Conservation (phyloP, 1,140 invertebrate species). For the Pseudobourletiella spinata region DNA sequence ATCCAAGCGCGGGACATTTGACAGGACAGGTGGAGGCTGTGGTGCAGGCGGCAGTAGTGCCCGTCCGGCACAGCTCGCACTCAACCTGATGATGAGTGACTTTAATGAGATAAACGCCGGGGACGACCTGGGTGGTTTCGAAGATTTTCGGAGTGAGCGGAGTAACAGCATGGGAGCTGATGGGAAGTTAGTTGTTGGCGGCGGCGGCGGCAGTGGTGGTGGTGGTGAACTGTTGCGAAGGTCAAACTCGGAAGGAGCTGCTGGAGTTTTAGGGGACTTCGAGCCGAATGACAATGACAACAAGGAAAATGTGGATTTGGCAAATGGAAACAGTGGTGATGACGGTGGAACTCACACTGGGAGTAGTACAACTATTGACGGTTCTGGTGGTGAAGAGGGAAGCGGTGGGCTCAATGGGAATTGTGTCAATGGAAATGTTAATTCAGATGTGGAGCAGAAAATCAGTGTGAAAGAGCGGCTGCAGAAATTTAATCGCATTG, state of each 20-base stretch:
- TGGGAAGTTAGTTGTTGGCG: not conserved
- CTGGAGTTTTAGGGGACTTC: not conserved
- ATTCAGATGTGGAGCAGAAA: slow-evolving; percentile 43
- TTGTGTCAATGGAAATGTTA: slow-evolving; percentile 23
- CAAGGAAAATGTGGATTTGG: slow-evolving; percentile 22
- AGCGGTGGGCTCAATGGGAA: slow-evolving; percentile 18
- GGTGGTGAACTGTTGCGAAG: not conserved
- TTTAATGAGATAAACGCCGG: no score
- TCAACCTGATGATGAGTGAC: no score
- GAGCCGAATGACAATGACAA: slow-evolving; percentile 9
- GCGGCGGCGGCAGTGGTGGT: not conserved
- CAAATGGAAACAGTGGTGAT: not conserved
- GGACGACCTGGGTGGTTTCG: not conserved
- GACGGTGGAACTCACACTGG: not conserved
- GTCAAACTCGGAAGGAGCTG: not conserved
- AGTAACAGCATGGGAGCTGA: not conserved
- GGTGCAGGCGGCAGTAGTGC: no score
- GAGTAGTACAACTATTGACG: no score
- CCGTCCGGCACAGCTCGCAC: no score
- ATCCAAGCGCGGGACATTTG: slow-evolving; percentile 14
- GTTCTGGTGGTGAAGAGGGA: no score
- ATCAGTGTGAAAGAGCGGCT: slow-evolving; percentile 84
- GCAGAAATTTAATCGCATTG: slow-evolving; percentile 83
- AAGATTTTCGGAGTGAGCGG: not conserved
- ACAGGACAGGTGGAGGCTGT: no score